Evolutionary conservation across 1,140 invertebrate species (phyloP), one percentile per base, ranked within the genome.

Genomic region (Zophobas atratus): DNA sequence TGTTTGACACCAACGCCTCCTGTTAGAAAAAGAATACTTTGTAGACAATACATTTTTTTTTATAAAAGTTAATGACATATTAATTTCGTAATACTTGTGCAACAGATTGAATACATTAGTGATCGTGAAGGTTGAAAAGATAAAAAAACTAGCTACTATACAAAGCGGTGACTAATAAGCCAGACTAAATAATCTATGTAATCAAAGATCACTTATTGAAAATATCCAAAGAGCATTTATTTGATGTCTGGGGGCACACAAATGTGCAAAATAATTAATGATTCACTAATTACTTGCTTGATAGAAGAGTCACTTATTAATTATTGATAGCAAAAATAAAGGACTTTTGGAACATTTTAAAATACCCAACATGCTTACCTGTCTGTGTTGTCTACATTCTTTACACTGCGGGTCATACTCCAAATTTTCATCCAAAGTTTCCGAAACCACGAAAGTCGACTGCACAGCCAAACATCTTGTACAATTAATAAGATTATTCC

Each of bases 401-500:
- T 90, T 87, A 84, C 95, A 96, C 82, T 95, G 93, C 0, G 94
- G 93, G 85, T 96, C 94, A 81, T 93, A 95, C 81, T 94, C 93
- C 79, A 91, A 88, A 32, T 87, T 90, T 67, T 94, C 93, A 67
- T 94, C 91, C 20, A 87, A 80, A 5, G 85, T 87, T 82, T 94
- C 92, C 6, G 94, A 92, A 6, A 96, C 90, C 73, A 94, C 90
- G 84, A 94, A 95, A 0, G 94, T 94, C 0, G 94, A 94, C 81
- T 95, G 94, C 1, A 96, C 93, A 0, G 94, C 92, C 35, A 97
- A 88, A 86, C 96, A 97, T 49, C 93, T 89, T 0, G 93, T 94
- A 84, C 96, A 97, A 79, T 92, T 95, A 73, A 97, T 96, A 67
- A 97, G 87, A 87, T 97, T 97, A 85, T 98, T 98, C 77, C 93